Evolutionary conservation across 2,113 vertebrate species (phyloP).

Genomic region (Sphyrna mokarran): DNA sequence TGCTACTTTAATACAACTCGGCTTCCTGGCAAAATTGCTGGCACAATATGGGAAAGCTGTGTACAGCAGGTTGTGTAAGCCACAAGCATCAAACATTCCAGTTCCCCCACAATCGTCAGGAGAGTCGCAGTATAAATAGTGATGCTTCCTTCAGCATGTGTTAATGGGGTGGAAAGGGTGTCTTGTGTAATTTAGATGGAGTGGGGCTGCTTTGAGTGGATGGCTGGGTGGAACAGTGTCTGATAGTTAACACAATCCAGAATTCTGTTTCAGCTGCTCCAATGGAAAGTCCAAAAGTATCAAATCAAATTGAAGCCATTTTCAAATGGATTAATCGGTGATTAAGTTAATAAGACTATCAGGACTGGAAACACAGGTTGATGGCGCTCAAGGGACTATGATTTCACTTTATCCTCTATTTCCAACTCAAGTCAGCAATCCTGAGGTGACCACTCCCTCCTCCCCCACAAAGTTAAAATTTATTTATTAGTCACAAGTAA

Average conservation of each 20-base stretch:
- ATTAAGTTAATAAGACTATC: background rate
- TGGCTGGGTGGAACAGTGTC: background rate
- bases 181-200: background rate
- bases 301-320: background rate
- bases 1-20: background rate
- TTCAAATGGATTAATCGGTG: background rate
- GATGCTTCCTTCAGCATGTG: background rate
- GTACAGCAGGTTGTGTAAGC: too few relatives aligned
- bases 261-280: background rate
- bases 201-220: background rate
- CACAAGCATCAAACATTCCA: background rate
- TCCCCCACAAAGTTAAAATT: too few relatives aligned
- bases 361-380: background rate
- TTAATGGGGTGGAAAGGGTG: background rate
- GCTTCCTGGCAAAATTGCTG: background rate
- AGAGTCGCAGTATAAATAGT: background rate
- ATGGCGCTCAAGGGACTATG: background rate
- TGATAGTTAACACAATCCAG: background rate
- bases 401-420: background rate
- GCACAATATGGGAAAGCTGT: background rate
- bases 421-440: background rate
- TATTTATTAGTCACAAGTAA: too few relatives aligned
- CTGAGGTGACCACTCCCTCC: background rate
- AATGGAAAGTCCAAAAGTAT: background rate
- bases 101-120: background rate